phyloP scores from a whole-genome alignment of 2,113 vertebrate species.

The Uria lomvia region DNA sequence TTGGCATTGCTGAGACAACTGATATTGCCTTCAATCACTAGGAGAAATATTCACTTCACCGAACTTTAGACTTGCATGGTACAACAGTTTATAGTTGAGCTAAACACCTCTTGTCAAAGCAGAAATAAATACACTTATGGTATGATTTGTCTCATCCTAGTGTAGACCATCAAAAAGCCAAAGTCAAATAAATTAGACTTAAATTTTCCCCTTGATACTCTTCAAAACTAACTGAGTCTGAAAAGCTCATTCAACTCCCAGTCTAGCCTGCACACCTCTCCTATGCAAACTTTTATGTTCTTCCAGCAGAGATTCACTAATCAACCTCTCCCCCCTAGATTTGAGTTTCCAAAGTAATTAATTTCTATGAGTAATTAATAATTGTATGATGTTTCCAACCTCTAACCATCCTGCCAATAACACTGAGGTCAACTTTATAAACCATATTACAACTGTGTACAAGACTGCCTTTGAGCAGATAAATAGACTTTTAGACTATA shows the following conservation, averaged over 20 bases:
- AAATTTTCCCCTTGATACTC: neutral
- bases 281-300: neutral
- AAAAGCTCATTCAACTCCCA: neutral
- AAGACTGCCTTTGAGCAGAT: neutral
- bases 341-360: neutral
- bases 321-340: neutral
- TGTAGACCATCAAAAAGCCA: neutral
- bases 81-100: neutral
- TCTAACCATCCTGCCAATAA: neutral
- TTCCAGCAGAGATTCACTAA: neutral
- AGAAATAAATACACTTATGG: neutral
- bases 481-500: neutral
- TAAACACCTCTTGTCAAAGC: neutral
- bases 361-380: neutral
- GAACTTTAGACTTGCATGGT: neutral
- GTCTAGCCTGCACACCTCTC: neutral
- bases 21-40: neutral
- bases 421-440: neutral
- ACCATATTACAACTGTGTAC: neutral
- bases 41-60: neutral
- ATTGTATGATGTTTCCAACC: neutral
- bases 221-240: neutral
- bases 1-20: neutral
- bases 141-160: neutral
- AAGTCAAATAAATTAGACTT: neutral